A percentile compares a stretch with the other conserved stretches of the same genome.
Evolutionary conservation across 1,140 invertebrate species (phyloP).

Genomic region (Adelges cooleyi): DNA sequence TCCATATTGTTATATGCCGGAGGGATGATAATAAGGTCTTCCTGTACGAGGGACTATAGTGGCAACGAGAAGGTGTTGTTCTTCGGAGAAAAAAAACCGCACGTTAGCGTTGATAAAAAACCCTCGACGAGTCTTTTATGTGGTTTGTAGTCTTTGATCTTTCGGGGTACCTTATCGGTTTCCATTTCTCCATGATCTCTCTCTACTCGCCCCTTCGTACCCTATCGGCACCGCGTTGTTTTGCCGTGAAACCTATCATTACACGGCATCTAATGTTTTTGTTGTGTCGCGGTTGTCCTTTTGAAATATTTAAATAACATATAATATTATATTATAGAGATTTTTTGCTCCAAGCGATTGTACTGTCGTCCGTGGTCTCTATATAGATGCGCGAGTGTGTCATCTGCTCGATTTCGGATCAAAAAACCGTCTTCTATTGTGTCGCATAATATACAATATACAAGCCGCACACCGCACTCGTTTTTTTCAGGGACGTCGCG

Average conservation of each 20-base stretch:
- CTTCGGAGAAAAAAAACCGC: too few relatives aligned
- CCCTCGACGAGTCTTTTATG: conserved; percentile 7
- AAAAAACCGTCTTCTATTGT: not conserved
- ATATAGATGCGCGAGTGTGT: not conserved
- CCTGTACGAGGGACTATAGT: too few relatives aligned
- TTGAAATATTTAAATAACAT: conserved; percentile 6
- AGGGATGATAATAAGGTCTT: too few relatives aligned
- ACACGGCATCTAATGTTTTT: conserved; percentile 24
- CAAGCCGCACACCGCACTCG: not conserved
- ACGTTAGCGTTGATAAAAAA: not conserved
- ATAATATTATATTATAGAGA: not conserved
- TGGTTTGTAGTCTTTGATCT: conserved; percentile 22
- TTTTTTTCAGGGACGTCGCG: conserved; percentile 10
- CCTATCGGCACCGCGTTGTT: not conserved
- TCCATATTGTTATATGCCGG: too few relatives aligned
- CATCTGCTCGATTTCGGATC: conserved; percentile 28
- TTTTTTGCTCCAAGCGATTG: not conserved
- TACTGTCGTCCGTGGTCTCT: not conserved
- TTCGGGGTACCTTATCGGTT: conserved; percentile 22
- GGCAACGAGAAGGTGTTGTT: too few relatives aligned
- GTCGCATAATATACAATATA: too few relatives aligned
- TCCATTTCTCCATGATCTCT: conserved; percentile 18
- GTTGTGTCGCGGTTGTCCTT: not conserved
- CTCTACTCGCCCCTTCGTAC: not conserved
- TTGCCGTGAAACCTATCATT: not conserved